A percentile compares a stretch with the other conserved stretches of the same genome.
Evolutionary conservation across 2,888 invertebrate genomes (phyloP).

Genomic region (Catocala sponsa): DNA sequence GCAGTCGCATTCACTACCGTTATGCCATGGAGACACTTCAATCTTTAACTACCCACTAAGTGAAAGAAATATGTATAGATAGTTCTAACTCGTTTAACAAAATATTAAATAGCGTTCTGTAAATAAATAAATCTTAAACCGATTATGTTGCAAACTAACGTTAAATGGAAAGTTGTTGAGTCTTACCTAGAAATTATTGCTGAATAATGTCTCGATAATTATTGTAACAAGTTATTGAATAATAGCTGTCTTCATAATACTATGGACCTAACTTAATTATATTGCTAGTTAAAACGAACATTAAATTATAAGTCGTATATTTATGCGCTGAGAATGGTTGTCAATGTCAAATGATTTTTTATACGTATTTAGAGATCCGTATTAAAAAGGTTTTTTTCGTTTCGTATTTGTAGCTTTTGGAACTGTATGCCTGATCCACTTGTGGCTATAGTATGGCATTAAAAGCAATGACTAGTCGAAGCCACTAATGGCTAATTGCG

Average conservation of each 20-base stretch:
- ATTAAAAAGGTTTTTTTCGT: background rate
- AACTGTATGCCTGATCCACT: no score
- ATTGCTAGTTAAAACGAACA: slow-evolving; percentile 9
- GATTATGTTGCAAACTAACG: background rate
- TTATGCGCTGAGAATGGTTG: slow-evolving; percentile 10
- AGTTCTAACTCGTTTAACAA: no score
- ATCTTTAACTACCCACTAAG: no score
- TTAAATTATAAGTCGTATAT: slow-evolving; percentile 3
- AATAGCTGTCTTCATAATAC: slow-evolving; percentile 8
- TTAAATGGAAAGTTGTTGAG: slow-evolving; percentile 17
- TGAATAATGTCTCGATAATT: slow-evolving; percentile 5
- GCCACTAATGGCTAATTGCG: no score
- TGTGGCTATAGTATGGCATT: no score
- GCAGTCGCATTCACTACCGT: no score
- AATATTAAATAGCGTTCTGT: no score
- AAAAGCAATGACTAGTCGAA: no score
- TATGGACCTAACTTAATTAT: slow-evolving; percentile 13
- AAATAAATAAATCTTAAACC: no score
- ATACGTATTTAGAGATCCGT: slow-evolving; percentile 1
- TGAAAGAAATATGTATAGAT: no score
- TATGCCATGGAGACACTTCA: no score
- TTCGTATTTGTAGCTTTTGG: no score
- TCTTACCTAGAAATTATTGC: slow-evolving; percentile 6
- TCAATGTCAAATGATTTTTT: slow-evolving; percentile 23
- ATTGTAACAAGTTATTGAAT: slow-evolving; percentile 22